phyloP scores from a whole-genome alignment of 2,888 invertebrate species.

The Darwinula stevensoni region DNA sequence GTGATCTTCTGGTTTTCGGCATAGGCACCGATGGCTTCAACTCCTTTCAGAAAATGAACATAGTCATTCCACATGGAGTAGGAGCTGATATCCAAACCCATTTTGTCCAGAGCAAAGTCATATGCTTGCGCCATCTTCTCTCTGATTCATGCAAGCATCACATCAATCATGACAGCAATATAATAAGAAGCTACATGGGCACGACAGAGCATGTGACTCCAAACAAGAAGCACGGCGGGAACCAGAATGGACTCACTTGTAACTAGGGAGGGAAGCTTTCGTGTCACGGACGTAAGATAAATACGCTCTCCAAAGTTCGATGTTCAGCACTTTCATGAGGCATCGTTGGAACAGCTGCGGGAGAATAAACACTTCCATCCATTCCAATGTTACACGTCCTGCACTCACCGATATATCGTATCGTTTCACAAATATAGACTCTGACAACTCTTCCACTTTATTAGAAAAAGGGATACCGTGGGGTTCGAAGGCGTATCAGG shows the following conservation, averaged over 20 bases:
- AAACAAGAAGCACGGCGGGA: background rate
- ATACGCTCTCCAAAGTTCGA: constrained; percentile 94
- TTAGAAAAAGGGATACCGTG: no score
- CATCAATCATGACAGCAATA: no score
- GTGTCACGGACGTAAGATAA: constrained; percentile 94
- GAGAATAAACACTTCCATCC: no score
- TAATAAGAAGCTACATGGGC: no score
- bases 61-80: constrained; percentile 96
- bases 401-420: no score
- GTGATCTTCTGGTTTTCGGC: constrained; percentile 98
- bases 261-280: constrained; percentile 63
- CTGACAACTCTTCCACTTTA: no score
- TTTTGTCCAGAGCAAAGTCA: constrained; percentile 94
- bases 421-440: no score
- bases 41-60: constrained; percentile 74
- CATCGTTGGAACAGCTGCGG: constrained; percentile 95
- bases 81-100: constrained; percentile 91
- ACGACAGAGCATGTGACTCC: no score
- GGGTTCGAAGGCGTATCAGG: no score
- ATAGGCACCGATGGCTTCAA: constrained; percentile 91
- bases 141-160: no score
- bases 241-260: constrained; percentile 38
- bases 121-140: constrained; percentile 99
- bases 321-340: constrained; percentile 90
- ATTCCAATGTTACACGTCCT: no score